Evolutionary conservation across 35 echinoderm and acorn worm species (phyloP).

Genomic region (Holothuria glaberrima): DNA sequence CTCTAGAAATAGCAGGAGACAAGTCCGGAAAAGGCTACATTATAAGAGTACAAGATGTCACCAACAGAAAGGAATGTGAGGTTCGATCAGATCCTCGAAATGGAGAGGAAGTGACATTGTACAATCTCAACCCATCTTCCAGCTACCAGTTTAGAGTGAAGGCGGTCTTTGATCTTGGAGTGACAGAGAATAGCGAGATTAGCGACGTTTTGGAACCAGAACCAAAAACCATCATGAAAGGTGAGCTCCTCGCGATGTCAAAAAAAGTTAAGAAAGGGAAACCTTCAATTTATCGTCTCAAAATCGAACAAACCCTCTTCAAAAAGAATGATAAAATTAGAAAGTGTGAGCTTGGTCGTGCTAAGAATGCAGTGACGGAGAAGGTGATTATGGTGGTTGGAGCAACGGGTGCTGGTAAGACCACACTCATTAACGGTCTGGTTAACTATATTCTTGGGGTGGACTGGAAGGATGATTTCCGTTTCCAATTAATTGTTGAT

Average conservation of each 20-base stretch:
- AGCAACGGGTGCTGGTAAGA: conserved; percentile 79
- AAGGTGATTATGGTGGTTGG: conserved; percentile 79
- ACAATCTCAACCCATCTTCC: conserved; percentile 10
- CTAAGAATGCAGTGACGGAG: neutral
- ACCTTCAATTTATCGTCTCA: conserved; percentile 29
- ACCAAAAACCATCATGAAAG: conserved; percentile 50
- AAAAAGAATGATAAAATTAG: conserved; percentile 18
- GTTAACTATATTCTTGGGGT: conserved; percentile 73
- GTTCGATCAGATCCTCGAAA: neutral
- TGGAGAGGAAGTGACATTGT: conserved; percentile 34
- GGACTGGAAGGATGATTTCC: conserved; percentile 69
- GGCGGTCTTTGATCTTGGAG: conserved; percentile 21
- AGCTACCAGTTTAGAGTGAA: conserved; percentile 22
- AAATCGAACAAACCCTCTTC: neutral
- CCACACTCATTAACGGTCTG: conserved; percentile 70
- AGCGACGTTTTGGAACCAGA: conserved; percentile 22
- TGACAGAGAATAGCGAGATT: conserved; percentile 24
- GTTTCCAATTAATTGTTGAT: conserved; percentile 64
- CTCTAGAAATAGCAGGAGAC: neutral
- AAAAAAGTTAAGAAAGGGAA: neutral
- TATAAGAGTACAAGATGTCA: neutral
- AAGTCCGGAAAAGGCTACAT: neutral
- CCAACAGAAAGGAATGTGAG: conserved; percentile 13
- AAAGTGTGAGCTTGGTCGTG: conserved; percentile 47
- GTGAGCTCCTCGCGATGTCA: neutral